Conservation (phyloP, 1,140 invertebrate genomes). For the Cepaea nemoralis region DNA sequence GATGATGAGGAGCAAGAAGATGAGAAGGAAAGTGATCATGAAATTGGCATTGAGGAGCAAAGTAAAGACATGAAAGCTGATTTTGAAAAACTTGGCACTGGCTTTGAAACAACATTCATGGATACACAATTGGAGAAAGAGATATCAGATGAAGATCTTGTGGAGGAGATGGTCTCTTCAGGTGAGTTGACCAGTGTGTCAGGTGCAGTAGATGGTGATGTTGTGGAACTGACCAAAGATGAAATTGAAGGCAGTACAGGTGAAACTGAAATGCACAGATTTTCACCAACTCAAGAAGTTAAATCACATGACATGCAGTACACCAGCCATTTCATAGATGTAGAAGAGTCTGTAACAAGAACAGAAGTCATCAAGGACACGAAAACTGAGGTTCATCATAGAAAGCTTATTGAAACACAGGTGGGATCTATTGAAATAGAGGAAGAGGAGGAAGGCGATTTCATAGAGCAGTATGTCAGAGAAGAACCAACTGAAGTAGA, state of each 20-base stretch:
- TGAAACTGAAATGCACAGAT: constrained; percentile 70
- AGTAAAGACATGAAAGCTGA: not conserved
- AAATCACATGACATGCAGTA: constrained; percentile 40
- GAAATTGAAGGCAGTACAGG: constrained; percentile 67
- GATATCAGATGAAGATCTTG: not conserved
- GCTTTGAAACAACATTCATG: not conserved
- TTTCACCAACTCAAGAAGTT: not conserved
- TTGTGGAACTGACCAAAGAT: constrained; percentile 30
- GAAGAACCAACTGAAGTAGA: constrained; percentile 17
- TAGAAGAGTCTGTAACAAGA: not conserved
- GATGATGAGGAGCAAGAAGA: not conserved
- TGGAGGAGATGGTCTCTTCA: not conserved
- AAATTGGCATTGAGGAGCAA: not conserved
- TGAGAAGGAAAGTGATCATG: not conserved
- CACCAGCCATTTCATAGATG: not conserved
- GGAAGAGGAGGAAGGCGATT: constrained; percentile 44
- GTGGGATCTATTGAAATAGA: constrained; percentile 52
- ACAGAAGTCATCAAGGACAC: constrained; percentile 56
- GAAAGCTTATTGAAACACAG: constrained; percentile 46
- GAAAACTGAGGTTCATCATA: constrained; percentile 61
- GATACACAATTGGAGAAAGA: not conserved
- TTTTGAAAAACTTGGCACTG: not conserved
- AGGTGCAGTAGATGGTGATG: constrained; percentile 11
- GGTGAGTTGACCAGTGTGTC: not conserved
- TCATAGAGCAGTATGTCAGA: constrained; percentile 28